Evolutionary conservation across 2,888 invertebrate species (phyloP).

Genomic region (Anoplius nigerrimus): DNA sequence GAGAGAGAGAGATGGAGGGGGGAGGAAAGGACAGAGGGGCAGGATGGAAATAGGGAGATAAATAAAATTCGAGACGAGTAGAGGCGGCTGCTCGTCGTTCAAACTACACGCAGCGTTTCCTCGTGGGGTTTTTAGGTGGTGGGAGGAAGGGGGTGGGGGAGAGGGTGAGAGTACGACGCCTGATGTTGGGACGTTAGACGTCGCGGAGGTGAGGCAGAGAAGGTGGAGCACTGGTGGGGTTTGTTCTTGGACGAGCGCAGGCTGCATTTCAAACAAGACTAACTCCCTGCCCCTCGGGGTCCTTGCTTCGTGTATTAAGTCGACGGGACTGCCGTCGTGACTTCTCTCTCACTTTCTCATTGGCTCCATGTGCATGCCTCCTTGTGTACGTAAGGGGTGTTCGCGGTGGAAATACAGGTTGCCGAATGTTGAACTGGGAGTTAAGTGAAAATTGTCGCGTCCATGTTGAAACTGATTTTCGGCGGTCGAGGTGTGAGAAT

Average conservation of each 20-base stretch:
- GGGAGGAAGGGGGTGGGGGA: constrained; percentile 11
- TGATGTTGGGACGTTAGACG: neutral
- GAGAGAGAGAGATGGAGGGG: no score
- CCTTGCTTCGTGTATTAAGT: constrained; percentile 55
- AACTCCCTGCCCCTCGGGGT: constrained; percentile 49
- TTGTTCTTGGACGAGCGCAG: constrained; percentile 55
- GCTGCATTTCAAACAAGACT: constrained; percentile 62
- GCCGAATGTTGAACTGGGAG: no score
- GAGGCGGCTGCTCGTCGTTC: constrained; percentile 32
- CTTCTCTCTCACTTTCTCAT: constrained; percentile 10
- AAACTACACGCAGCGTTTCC: constrained; percentile 35
- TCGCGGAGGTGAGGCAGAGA: constrained; percentile 9
- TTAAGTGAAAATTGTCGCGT: no score
- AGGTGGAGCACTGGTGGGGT: constrained; percentile 45
- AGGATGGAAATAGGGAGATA: constrained; percentile 31
- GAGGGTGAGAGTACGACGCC: neutral
- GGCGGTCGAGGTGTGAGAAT: no score
- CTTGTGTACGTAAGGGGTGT: neutral
- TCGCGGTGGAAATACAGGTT: no score
- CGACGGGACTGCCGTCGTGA: constrained; percentile 39
- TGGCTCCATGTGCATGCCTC: neutral
- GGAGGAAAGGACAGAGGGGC: no score
- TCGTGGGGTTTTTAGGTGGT: neutral
- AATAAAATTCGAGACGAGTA: constrained; percentile 38
- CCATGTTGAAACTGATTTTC: no score